Base-by-base conservation (phyloP, 1,140 invertebrate genomes). In the Belonocnema kinseyi region DNA sequence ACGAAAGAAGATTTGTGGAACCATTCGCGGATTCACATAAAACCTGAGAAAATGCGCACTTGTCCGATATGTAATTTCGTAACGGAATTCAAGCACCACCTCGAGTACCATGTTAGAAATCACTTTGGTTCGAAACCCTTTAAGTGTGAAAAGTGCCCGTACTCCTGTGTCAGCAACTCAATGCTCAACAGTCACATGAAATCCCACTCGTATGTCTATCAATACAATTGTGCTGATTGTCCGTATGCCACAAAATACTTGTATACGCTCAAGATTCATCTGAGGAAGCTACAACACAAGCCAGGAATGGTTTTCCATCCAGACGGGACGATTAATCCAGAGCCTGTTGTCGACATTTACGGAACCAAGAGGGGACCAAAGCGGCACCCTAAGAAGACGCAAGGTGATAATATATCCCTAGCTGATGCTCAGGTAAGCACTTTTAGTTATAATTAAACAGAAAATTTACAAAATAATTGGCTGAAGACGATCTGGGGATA, bases 161-260 rank as follows among this genome's bases (percentile, higher is more conserved):
- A 99, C 86, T 94, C 95, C 0, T 99, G 99, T 87, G 98, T 99
- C 5, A 99, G 99, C 91, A 99, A 99, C 88, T 99, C 98, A 0
- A 99, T 99, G 99, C 92, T 99, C 13, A 99, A 99, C 87, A 99
- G 97, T 0, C 99, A 99, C 86, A 94, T 99, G 84, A 99, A 99
- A 88, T 99, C 97, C 0, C 99, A 99, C 89, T 99, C 98, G 0
- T 98, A 97, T 79, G 92, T 99, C 0, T 99, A 99, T 86, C 98
- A 99, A 86, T 99, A 99, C 88, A 93, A 97, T 26, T 99, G 99
- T 88, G 92, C 94, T 0, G 96, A 98, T 86, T 99, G 99, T 88
- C 95, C 94, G n/a, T 99, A 99, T 87, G 97, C 97, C 2, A 99
- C 98, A 0, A 99, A 99, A 89, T 99, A 99, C 88, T 99, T 97